phyloP scores from a whole-genome alignment of 2,113 vertebrate species.

The Camarhynchus parvulus region DNA sequence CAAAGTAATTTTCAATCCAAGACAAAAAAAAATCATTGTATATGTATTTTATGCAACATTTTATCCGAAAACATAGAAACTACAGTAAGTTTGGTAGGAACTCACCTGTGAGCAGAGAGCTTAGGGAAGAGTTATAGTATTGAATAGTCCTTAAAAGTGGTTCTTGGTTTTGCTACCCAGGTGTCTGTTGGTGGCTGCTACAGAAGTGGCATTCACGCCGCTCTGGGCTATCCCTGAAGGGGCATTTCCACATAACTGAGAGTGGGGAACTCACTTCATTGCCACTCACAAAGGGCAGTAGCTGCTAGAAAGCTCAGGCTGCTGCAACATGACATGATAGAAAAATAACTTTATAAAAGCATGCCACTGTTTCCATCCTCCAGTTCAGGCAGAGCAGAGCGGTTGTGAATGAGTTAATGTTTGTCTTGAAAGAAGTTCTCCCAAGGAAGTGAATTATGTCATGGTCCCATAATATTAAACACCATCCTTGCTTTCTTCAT shows the following conservation, averaged over 20 bases:
- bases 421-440: conserved; percentile 10
- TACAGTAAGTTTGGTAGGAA: not conserved
- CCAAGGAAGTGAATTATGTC: conserved; percentile 20
- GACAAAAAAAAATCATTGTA: not conserved
- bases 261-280: not conserved
- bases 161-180: not conserved
- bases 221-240: conserved; percentile 5
- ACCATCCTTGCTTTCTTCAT: not conserved
- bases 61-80: not conserved
- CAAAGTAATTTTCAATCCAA: not conserved
- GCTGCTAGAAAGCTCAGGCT: not conserved
- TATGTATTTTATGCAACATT: not conserved
- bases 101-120: not conserved
- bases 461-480: not conserved
- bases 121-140: not conserved
- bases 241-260: not conserved
- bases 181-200: conserved; percentile 28
- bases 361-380: not conserved
- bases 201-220: not conserved
- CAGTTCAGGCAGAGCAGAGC: not conserved
- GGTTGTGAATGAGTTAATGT: conserved; percentile 21
- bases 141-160: not conserved
- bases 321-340: not conserved
- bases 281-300: conserved; percentile 34
- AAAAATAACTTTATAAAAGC: not conserved